Base-by-base conservation (phyloP, 2,113 vertebrate genomes). In the Eubucco bourcierii region DNA sequence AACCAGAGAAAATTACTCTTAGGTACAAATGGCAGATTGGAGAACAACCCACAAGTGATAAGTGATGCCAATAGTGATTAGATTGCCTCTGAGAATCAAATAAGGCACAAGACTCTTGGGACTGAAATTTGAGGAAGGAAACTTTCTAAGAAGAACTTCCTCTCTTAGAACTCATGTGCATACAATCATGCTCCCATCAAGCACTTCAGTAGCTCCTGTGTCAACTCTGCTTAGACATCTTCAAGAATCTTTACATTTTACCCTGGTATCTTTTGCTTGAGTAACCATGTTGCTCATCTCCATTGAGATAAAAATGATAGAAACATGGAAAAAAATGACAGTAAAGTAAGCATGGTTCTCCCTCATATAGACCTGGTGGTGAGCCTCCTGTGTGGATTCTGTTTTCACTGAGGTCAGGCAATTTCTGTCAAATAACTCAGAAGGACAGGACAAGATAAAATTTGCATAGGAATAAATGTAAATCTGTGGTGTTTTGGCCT, bases 21-120 rank as follows among this genome's bases (percentile, higher is more conserved):
- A 85, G 91, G 41, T 74, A 19, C 44, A 84, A 88, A 44, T 59
- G 56, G 52, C 65, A 94, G 76, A 80, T 17, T 44, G 20, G 27
- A 34, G n/a, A 93, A 77, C 72, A 94, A 86, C 60, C 28, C 52
- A 86, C 27, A 82, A 90, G 65, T 77, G 60, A 25, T 75, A 80
- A 92, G 65, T 71, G 61, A 73, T 80, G 41, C 33, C 70, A 93
- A 44, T 46, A 77, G 24, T 88, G 76, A 63, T 85, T 63, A 91
- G 80, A 85, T 77, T 91, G 76, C 80, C 52, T 80, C 61, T 74
- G 80, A 91, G 83, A 90, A 80, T 34, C 11, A 23, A 90, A 93
- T 86, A 86, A 95, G 66, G 61, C 78, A 21, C 64, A 93, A 90
- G 88, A 86, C 41, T 80, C 73, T 64, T 71, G 70, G 83, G 80